phyloP scores from a whole-genome alignment of 2,888 invertebrate species.

The Neocrepidodera transversa region DNA sequence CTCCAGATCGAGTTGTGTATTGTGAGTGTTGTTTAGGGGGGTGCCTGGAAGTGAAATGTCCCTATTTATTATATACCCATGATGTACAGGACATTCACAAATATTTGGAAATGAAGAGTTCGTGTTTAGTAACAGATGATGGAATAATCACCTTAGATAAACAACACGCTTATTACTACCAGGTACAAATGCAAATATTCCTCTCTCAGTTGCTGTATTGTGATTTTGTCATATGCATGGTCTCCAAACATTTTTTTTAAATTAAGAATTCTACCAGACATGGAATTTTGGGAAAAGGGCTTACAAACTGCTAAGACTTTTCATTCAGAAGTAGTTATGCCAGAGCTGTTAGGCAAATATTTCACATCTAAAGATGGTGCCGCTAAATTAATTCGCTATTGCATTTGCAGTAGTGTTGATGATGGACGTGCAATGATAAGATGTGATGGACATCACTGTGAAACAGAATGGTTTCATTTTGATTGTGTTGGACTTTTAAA shows the following conservation, averaged over 20 bases:
- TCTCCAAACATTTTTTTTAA: constrained; percentile 24
- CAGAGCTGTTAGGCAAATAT: constrained; percentile 32
- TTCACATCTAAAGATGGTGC: neutral
- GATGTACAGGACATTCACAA: neutral
- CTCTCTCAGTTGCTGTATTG: constrained; percentile 27
- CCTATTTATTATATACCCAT: constrained; percentile 7
- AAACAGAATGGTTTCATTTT: neutral
- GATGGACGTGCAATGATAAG: constrained; percentile 71
- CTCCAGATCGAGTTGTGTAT: constrained; percentile 1
- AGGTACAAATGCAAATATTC: constrained; percentile 35
- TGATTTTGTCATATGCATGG: constrained; percentile 37
- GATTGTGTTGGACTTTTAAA: neutral
- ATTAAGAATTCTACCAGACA: constrained; percentile 27
- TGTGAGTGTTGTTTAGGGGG: constrained; percentile 7
- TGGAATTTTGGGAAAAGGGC: constrained; percentile 25
- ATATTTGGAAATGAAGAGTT: neutral
- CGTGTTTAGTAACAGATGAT: neutral
- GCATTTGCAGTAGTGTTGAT: constrained; percentile 30
- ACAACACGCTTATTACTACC: constrained; percentile 5
- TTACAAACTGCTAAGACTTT: constrained; percentile 15
- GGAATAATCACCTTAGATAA: neutral
- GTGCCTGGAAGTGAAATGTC: constrained; percentile 3
- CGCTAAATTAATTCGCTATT: neutral
- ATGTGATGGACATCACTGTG: constrained; percentile 74
- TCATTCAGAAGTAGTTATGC: constrained; percentile 12